A percentile compares a stretch with the other conserved stretches of the same genome.
These are phyloP conservation scores for Chaetops frenatus DNA, from an alignment of 2,113 vertebrate genomes.

Conservation along the genomic window DNA sequence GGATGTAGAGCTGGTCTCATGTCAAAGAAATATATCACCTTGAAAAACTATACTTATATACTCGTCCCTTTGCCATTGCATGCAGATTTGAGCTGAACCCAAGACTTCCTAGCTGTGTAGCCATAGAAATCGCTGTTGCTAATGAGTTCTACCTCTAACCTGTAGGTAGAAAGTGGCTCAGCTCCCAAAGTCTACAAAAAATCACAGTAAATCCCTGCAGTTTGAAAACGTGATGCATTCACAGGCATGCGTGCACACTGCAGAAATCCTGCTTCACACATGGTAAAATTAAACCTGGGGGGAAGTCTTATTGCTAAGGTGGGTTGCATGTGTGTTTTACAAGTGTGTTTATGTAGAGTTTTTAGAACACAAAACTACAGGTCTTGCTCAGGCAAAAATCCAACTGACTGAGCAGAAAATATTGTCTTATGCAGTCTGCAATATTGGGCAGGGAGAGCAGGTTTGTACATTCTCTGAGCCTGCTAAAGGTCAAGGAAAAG, in stretches of 20 bases:
- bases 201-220: background rate
- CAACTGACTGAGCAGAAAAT: background rate
- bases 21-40: background rate
- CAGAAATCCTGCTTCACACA: background rate
- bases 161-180: background rate
- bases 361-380: conserved; percentile 7
- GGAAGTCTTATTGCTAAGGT: background rate
- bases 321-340: background rate
- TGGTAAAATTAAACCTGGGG: background rate
- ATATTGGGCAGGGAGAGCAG: background rate
- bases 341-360: background rate
- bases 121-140: background rate
- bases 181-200: background rate
- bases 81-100: background rate
- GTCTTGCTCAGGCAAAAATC: conserved; percentile 20
- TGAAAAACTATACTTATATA: background rate
- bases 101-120: background rate
- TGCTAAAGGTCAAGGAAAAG: background rate
- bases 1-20: background rate
- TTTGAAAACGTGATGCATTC: background rate
- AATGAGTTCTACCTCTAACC: background rate
- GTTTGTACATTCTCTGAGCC: background rate
- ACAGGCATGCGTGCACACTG: background rate
- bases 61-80: background rate
- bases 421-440: background rate